Evolutionary conservation across 2,888 invertebrate genomes (phyloP).

Genomic region (Ditula angustiorana): DNA sequence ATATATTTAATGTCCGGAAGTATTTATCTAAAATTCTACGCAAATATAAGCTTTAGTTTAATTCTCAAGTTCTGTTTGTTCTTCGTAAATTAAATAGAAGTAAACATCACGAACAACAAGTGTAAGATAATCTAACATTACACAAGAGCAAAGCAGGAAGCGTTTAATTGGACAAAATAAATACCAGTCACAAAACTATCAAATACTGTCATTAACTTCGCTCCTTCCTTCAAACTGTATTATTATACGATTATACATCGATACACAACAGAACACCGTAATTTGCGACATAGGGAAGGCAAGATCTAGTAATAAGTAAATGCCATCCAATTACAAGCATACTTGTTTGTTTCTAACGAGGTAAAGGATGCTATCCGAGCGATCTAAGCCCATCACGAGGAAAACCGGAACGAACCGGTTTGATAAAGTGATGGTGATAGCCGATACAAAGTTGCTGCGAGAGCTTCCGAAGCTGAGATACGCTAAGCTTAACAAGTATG

Average conservation of each 20-base stretch:
- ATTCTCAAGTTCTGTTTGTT: no score
- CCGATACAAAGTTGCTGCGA: conserved; percentile 7
- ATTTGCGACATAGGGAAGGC: conserved; percentile 17
- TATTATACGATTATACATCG: conserved; percentile 21
- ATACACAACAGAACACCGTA: conserved; percentile 19
- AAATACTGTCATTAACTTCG: conserved; percentile 12
- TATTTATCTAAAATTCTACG: no score
- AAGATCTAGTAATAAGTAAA: conserved; percentile 32
- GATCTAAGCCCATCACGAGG: conserved; percentile 21
- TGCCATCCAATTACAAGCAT: conserved; percentile 24
- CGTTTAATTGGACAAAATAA: conserved; percentile 15
- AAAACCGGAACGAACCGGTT: conserved; percentile 22
- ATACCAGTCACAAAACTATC: conserved; percentile 14
- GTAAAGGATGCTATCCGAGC: conserved; percentile 31
- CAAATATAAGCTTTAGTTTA: no score
- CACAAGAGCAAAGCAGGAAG: not conserved
- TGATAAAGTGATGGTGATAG: conserved; percentile 9
- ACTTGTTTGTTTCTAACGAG: conserved; percentile 34
- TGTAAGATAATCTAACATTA: not conserved
- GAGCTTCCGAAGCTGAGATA: not conserved
- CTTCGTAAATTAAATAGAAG: no score
- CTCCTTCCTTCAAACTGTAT: not conserved
- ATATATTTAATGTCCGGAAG: no score
- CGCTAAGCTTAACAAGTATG: not conserved
- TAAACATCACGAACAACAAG: not conserved